Evolutionary conservation across 2,797 vertebrate genomes (phyloP).

Genomic region (Micropoecilia bifurca): DNA sequence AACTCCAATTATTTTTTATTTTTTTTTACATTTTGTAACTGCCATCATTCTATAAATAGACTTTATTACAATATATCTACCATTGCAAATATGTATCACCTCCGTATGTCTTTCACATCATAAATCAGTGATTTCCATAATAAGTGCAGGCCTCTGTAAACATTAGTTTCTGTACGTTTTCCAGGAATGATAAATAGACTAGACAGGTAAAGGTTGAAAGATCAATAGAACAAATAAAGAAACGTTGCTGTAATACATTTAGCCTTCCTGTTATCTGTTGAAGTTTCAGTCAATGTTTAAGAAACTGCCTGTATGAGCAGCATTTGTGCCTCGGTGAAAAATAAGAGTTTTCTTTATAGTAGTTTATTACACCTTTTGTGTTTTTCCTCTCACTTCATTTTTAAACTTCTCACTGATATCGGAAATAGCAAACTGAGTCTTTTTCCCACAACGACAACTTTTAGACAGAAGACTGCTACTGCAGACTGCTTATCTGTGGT

Average conservation of each 20-base stretch:
- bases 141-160: not conserved
- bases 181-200: not conserved
- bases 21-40: too few relatives aligned
- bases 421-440: not conserved
- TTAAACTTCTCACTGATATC: slow-evolving; percentile 7
- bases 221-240: not conserved
- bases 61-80: not conserved
- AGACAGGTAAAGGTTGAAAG: not conserved
- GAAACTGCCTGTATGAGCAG: not conserved
- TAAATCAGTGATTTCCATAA: not conserved
- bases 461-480: not conserved
- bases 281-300: not conserved
- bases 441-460: not conserved
- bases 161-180: not conserved
- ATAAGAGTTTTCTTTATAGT: slow-evolving; percentile 1
- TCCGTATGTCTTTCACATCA: not conserved
- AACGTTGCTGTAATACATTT: not conserved
- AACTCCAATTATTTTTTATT: too few relatives aligned
- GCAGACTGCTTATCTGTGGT: not conserved
- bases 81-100: not conserved
- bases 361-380: slow-evolving; percentile 6
- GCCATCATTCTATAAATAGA: not conserved
- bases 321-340: not conserved
- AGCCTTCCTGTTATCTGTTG: not conserved
- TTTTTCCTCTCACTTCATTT: not conserved